These are phyloP conservation scores for Abramis brama DNA, from an alignment of 2,113 vertebrate genomes.

Conservation along the genomic window DNA sequence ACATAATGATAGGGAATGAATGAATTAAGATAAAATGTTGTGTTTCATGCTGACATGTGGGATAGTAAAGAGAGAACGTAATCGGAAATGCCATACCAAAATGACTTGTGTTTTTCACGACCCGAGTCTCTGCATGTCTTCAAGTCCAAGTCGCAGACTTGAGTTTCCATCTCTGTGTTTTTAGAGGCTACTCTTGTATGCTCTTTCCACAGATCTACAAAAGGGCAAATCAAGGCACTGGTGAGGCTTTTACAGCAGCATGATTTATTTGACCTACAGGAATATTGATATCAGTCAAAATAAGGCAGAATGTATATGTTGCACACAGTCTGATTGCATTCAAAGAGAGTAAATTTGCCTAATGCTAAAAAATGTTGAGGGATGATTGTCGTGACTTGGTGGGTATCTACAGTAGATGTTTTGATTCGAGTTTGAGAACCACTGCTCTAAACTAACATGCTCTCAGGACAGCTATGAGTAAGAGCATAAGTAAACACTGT, in stretches of 20 bases:
- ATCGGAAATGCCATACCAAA: too few relatives aligned
- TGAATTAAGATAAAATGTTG: too few relatives aligned
- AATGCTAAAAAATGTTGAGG: neutral
- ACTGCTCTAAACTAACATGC: conserved; percentile 1
- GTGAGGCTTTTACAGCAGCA: neutral
- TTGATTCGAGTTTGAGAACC: neutral
- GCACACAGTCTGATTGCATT: neutral
- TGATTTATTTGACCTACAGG: neutral
- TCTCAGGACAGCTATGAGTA: neutral
- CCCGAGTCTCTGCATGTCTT: too few relatives aligned
- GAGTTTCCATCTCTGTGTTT: neutral
- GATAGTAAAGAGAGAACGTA: too few relatives aligned
- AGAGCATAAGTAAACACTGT: conserved; percentile 59
- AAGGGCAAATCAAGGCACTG: neutral
- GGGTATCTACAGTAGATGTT: neutral
- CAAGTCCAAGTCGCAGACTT: too few relatives aligned
- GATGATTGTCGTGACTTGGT: neutral
- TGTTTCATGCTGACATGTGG: too few relatives aligned
- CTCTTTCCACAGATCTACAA: neutral
- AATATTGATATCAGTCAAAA: neutral
- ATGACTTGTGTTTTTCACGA: too few relatives aligned
- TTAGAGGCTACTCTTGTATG: neutral
- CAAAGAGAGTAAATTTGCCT: neutral
- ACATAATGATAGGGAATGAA: too few relatives aligned
- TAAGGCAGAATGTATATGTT: neutral